A percentile compares a stretch with the other conserved stretches of the same genome.
Evolutionary conservation across 1,140 invertebrate species (phyloP).

Genomic region (Bombus waltoni): DNA sequence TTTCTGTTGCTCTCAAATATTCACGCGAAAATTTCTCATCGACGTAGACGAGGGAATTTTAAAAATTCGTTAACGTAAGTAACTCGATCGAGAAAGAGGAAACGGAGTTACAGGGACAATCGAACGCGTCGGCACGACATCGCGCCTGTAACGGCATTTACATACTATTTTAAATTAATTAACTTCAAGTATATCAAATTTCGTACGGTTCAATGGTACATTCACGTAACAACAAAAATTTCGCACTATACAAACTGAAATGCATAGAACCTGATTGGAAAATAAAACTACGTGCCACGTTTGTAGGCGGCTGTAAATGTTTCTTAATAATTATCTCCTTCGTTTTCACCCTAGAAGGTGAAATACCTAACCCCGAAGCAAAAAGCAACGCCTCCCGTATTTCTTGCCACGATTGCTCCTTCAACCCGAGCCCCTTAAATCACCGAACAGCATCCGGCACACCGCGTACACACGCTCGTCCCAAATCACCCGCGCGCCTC

Average conservation of each 20-base stretch:
- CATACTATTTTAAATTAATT: too few species aligned
- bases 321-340: background rate
- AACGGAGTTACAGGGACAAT: background rate
- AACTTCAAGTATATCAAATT: background rate
- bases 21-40: background rate
- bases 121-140: background rate
- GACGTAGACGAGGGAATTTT: background rate
- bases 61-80: background rate
- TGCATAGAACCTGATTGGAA: background rate
- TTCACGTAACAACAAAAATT: background rate
- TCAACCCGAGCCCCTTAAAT: background rate
- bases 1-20: background rate
- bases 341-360: background rate
- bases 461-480: background rate
- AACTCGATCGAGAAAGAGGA: background rate
- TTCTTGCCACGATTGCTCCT: background rate
- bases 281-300: background rate
- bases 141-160: background rate
- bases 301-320: background rate
- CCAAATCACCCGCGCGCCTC: background rate
- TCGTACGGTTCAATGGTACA: background rate
- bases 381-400: too few species aligned
- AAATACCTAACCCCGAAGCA: background rate
- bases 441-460: background rate
- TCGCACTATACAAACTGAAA: background rate